These are phyloP conservation scores for Nothobranchius furzeri DNA, from an alignment of 2,113 vertebrate genomes.

Conservation along the genomic window DNA sequence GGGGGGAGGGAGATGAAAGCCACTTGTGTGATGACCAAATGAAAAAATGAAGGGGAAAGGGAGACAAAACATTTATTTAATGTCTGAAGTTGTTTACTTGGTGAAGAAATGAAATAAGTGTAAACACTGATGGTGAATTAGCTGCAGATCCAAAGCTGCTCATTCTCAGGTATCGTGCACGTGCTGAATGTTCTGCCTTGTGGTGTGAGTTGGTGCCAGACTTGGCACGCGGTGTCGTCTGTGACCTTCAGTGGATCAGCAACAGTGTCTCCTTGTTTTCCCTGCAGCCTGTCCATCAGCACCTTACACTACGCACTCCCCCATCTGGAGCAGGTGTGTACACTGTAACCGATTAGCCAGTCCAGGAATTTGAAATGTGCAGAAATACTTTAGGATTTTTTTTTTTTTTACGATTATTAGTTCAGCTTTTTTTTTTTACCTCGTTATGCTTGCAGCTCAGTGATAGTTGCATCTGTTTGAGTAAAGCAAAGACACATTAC, in stretches of 20 bases:
- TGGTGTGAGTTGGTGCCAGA: slow-evolving; percentile 71
- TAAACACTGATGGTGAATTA: no score
- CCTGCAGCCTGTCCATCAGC: slow-evolving; percentile 75
- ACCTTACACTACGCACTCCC: slow-evolving; percentile 53
- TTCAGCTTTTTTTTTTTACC: not conserved
- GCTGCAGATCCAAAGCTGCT: not conserved
- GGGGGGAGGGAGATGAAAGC: slow-evolving; percentile 53
- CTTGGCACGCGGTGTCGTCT: slow-evolving; percentile 70
- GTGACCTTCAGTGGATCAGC: slow-evolving; percentile 81
- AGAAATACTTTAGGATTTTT: slow-evolving; percentile 31
- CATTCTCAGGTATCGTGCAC: slow-evolving; percentile 53
- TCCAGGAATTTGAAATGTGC: slow-evolving; percentile 54
- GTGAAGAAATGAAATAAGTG: slow-evolving; percentile 33
- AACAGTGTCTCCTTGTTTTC: slow-evolving; percentile 84
- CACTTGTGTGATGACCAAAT: slow-evolving; percentile 62
- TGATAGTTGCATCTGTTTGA: slow-evolving; percentile 7
- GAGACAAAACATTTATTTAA: slow-evolving; percentile 28
- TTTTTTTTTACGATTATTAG: slow-evolving; percentile 19
- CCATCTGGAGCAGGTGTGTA: slow-evolving; percentile 74
- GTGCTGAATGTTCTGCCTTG: slow-evolving; percentile 68
- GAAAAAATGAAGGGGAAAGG: slow-evolving; percentile 53
- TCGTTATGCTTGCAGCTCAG: not conserved
- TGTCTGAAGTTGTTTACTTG: slow-evolving; percentile 27
- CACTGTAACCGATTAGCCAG: slow-evolving; percentile 48
- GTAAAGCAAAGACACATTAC: slow-evolving; percentile 4